Evolutionary conservation across 2,888 invertebrate species (phyloP).

Genomic region (Agrotis clavis): DNA sequence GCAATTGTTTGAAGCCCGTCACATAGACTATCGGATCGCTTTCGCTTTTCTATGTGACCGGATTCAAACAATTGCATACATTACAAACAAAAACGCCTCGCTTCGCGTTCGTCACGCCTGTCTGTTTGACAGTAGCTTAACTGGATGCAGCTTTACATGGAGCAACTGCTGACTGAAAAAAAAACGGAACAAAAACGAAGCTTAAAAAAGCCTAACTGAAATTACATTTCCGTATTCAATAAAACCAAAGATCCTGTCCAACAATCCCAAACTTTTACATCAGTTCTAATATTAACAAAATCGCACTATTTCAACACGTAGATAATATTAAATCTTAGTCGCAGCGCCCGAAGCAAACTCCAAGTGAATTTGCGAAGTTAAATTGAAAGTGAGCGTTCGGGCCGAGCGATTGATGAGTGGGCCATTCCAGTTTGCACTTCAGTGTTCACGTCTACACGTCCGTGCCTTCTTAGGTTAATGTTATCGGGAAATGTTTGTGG

Average conservation of each 20-base stretch:
- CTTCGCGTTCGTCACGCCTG: too few relatives aligned
- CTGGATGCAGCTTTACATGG: too few relatives aligned
- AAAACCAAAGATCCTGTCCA: slow-evolving; percentile 1
- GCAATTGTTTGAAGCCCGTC: too few relatives aligned
- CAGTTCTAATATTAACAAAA: slow-evolving; percentile 51
- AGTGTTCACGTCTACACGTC: slow-evolving; percentile 59
- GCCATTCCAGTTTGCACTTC: slow-evolving; percentile 65
- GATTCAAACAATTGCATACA: too few relatives aligned
- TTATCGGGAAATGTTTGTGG: slow-evolving; percentile 14
- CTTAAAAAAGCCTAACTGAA: slow-evolving; percentile 2
- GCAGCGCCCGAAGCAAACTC: slow-evolving; percentile 60
- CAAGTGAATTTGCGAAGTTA: slow-evolving; percentile 75
- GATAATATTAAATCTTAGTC: slow-evolving; percentile 63
- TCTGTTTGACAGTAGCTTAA: too few relatives aligned
- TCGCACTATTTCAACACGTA: slow-evolving; percentile 42
- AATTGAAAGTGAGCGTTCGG: slow-evolving; percentile 74
- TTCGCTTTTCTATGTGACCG: too few relatives aligned
- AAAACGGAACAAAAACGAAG: too few relatives aligned
- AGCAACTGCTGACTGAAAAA: too few relatives aligned
- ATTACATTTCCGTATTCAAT: slow-evolving; percentile 4
- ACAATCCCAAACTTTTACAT: slow-evolving; percentile 33
- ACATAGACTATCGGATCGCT: too few relatives aligned
- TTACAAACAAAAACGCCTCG: too few relatives aligned
- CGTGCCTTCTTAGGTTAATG: slow-evolving; percentile 43
- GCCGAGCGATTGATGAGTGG: slow-evolving; percentile 73